A percentile compares a stretch with the other conserved stretches of the same genome.
phyloP scores from a whole-genome alignment of 2,888 invertebrate genomes.

The Caenorhabditis wallacei region DNA sequence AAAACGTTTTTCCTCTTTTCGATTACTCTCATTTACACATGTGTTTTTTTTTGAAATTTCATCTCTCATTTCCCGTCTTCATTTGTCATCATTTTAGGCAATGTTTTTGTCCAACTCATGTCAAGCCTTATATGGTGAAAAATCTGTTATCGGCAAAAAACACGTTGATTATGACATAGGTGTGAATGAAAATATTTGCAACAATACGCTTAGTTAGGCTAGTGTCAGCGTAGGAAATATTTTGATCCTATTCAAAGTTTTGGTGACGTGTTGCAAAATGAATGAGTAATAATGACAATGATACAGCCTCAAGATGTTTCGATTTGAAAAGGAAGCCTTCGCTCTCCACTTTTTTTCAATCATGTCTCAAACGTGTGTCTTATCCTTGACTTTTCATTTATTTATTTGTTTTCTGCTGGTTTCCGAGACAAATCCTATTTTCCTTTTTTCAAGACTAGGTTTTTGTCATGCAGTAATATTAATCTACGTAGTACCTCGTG shows the following conservation, averaged over 20 bases:
- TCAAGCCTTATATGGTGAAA: slow-evolving; percentile 9
- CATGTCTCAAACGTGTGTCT: neutral
- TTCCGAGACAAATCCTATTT: slow-evolving; percentile 27
- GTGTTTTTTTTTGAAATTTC: slow-evolving; percentile 2
- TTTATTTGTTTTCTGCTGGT: neutral
- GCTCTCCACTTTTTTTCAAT: too few relatives aligned
- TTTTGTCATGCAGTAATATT: slow-evolving; percentile 22
- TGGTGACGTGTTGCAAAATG: neutral
- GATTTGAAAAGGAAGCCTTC: too few relatives aligned
- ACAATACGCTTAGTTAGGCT: slow-evolving; percentile 47
- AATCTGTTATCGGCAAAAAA: slow-evolving; percentile 41
- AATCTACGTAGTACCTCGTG: slow-evolving; percentile 13
- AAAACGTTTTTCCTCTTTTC: slow-evolving; percentile 3
- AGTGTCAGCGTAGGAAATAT: neutral
- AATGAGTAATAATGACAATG: neutral
- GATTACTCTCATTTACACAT: neutral
- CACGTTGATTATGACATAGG: slow-evolving; percentile 2
- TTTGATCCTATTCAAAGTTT: neutral
- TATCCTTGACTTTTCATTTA: neutral
- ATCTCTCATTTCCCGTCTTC: neutral
- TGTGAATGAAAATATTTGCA: slow-evolving; percentile 28
- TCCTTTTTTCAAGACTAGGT: slow-evolving; percentile 16
- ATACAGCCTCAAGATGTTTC: too few relatives aligned
- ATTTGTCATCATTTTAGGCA: slow-evolving; percentile 57
- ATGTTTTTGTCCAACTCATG: slow-evolving; percentile 27